Evolutionary conservation across 2,888 invertebrate species (phyloP).

Genomic region (Metopia argyrocephala): DNA sequence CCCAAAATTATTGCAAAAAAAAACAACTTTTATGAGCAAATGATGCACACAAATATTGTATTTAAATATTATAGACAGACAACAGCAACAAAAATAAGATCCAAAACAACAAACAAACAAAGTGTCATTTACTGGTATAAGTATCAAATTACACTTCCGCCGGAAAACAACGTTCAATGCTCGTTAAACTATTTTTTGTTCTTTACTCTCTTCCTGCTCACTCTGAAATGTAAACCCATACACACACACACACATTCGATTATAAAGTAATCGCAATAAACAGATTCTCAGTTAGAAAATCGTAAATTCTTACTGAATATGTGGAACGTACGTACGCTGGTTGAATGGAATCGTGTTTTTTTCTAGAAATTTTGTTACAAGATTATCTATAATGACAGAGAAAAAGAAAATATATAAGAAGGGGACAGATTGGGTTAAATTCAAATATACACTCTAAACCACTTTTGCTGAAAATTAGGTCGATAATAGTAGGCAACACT

Average conservation of each 20-base stretch:
- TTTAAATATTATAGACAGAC: background rate
- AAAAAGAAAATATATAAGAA: background rate
- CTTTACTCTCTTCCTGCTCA: background rate
- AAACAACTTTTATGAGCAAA: background rate
- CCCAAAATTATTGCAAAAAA: no score
- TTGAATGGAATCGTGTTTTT: no score
- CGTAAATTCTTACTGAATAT: no score
- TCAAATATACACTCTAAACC: no score
- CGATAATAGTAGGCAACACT: no score
- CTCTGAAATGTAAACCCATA: no score
- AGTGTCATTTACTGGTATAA: slow-evolving; percentile 68
- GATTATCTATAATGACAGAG: slow-evolving; percentile 35
- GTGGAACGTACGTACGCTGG: no score
- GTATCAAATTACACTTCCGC: slow-evolving; percentile 76
- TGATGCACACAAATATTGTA: background rate
- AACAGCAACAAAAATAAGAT: slow-evolving; percentile 67
- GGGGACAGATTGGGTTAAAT: slow-evolving; percentile 42
- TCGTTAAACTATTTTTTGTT: slow-evolving; percentile 61
- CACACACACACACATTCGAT: no score
- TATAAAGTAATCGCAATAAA: no score
- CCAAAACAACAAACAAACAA: slow-evolving; percentile 47
- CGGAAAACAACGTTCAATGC: slow-evolving; percentile 70
- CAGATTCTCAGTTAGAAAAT: no score
- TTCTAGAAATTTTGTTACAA: slow-evolving; percentile 33
- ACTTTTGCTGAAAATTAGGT: no score